phyloP scores from a whole-genome alignment of 2,888 invertebrate species.

The Acronicta alni region DNA sequence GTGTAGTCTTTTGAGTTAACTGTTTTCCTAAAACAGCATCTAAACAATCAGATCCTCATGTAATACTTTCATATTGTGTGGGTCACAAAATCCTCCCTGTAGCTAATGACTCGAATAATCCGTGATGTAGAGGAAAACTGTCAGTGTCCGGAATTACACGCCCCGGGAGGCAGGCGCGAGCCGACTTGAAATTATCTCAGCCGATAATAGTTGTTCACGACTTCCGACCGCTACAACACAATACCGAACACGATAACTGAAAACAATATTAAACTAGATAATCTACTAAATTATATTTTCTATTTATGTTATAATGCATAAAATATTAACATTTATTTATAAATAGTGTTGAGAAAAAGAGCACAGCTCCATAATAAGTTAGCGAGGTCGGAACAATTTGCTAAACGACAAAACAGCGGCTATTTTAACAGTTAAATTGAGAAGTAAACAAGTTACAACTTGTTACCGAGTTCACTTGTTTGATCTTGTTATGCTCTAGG shows the following conservation, averaged over 20 bases:
- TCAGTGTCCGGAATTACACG: conserved; percentile 7
- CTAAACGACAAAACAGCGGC: conserved; percentile 27
- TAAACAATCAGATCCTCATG: no score
- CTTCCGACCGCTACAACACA: conserved; percentile 3
- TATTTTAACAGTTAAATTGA: conserved; percentile 44
- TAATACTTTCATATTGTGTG: conserved; percentile 15
- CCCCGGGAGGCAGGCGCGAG: background rate
- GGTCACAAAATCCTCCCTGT: conserved; percentile 1
- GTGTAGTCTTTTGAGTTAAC: no score
- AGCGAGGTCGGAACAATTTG: conserved; percentile 23
- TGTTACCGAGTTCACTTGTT: conserved; percentile 25
- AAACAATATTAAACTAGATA: no score
- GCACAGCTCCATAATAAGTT: conserved; percentile 27
- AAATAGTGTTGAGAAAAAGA: background rate
- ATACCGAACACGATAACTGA: conserved; percentile 3
- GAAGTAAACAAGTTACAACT: conserved; percentile 44
- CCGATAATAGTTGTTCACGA: conserved; percentile 14
- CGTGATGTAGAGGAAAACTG: conserved; percentile 10
- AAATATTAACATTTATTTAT: no score
- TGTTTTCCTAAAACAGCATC: no score
- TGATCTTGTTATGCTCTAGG: conserved; percentile 41
- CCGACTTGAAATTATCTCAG: conserved; percentile 4
- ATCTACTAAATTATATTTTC: no score
- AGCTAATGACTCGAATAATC: conserved; percentile 14
- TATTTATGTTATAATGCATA: no score